Base-by-base conservation (phyloP, 1,140 invertebrate species). In the Plectus sambesii region DNA sequence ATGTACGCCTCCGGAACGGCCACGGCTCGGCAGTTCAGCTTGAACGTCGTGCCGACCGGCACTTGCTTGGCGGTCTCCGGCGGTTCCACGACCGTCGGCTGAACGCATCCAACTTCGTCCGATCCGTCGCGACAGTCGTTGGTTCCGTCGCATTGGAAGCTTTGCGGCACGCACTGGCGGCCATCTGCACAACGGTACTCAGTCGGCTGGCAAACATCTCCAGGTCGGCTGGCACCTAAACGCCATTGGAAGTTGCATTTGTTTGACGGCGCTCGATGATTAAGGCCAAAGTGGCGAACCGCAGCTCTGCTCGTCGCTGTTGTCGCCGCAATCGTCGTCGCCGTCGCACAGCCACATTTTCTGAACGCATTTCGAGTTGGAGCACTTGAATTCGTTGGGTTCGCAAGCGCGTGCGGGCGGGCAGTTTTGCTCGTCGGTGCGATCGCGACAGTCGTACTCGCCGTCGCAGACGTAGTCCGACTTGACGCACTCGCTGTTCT, bases 341-440 rank as follows among this genome's bases (percentile, higher is more conserved):
- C 79, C 78, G 70, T 85, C 92, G 69, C 93, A 98, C 20, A 80
- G 71, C 87, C 89, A 96, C 4, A 84, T 80, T 65, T 90, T 92
- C 17, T 83, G 78, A 3, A 96, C 79, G 70, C 93, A 98, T 53
- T 82, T 80, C 41, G 81, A 81, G 67, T 89, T 93, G 33, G 72
- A 72, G 69, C 89, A 94, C 43, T 81, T 77, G 71, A 84, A 90
- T 71, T 96, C 82, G 67, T 94, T 93, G 0, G 90, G 89, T 68
- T 94, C 84, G 69, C 88, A 96, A 6, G 41, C 38, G 19, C 66
- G 49, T 41, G 58, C 51, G 1, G 62, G 27, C 5, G 63, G 63
- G 42, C 64, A 67, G 41, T 67, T 67, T 48, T 60, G 20, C 33
- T 39, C 20, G 74, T 97, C 90, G 48, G 82, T 84, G 40, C 80